Evolutionary conservation across 2,888 invertebrate genomes (phyloP).

Genomic region (Coleophora deauratella): DNA sequence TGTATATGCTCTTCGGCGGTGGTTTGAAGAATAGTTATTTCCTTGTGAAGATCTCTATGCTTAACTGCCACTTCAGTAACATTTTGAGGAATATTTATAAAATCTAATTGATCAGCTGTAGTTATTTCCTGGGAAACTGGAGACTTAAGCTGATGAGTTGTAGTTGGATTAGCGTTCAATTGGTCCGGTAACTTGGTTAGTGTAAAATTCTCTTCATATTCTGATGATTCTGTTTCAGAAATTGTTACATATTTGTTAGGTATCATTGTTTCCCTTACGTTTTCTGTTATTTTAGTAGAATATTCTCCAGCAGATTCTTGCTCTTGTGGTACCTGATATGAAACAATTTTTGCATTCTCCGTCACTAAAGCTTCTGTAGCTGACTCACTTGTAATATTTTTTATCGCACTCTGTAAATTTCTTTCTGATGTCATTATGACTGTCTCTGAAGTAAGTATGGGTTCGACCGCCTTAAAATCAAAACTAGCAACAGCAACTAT

Average conservation of each 20-base stretch:
- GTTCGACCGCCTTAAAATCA: constrained; percentile 73
- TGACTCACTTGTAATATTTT: constrained; percentile 47
- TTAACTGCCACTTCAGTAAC: constrained; percentile 37
- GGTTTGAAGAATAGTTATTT: constrained; percentile 51
- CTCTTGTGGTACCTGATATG: constrained; percentile 77
- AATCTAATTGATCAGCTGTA: constrained; percentile 49
- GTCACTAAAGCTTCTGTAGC: constrained; percentile 70
- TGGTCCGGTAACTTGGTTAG: constrained; percentile 33
- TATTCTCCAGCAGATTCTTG: constrained; percentile 68
- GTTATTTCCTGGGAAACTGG: constrained; percentile 58
- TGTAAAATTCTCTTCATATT: constrained; percentile 76
- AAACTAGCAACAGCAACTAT: constrained; percentile 71
- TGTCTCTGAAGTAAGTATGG: constrained; percentile 74
- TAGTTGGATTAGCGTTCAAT: constrained; percentile 30
- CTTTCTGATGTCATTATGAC: constrained; percentile 49
- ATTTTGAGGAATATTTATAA: constrained; percentile 26
- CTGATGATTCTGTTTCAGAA: constrained; percentile 75
- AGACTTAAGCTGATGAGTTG: constrained; percentile 54
- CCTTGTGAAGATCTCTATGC: constrained; percentile 49
- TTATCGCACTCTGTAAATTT: constrained; percentile 55
- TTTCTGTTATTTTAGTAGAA: constrained; percentile 33
- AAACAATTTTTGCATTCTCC: constrained; percentile 77
- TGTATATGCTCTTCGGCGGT: constrained; percentile 67
- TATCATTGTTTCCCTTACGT: constrained; percentile 62
- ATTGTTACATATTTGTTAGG: constrained; percentile 77